Evolutionary conservation across 1,140 invertebrate species (phyloP).

Genomic region (Hylaeus volcanicus): DNA sequence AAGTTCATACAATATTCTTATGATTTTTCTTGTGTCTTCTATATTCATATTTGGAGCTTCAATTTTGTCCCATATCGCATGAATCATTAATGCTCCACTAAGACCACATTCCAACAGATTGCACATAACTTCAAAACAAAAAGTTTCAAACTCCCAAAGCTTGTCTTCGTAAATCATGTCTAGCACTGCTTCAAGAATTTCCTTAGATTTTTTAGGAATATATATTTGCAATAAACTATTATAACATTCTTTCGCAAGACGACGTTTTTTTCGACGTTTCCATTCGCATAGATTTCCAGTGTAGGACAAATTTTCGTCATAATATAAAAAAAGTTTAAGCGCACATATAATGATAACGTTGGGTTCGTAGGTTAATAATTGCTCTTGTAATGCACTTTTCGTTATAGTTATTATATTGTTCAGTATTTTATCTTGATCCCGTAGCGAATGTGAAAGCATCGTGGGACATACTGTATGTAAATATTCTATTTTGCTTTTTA

Average conservation of each 20-base stretch:
- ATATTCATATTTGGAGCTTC: conserved; percentile 45
- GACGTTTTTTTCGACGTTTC: conserved; percentile 64
- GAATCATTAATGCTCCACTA: conserved; percentile 51
- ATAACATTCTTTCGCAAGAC: conserved; percentile 63
- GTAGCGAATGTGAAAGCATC: not conserved
- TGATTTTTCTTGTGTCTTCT: conserved; percentile 53
- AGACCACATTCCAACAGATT: conserved; percentile 60
- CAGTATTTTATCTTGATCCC: conserved; percentile 33
- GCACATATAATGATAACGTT: conserved; percentile 56
- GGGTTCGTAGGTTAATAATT: conserved; percentile 59
- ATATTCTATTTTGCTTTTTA: conserved; percentile 24
- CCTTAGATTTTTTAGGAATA: conserved; percentile 50
- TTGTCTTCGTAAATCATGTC: conserved; percentile 60
- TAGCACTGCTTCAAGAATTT: conserved; percentile 61
- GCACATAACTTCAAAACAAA: conserved; percentile 64
- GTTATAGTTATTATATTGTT: conserved; percentile 36
- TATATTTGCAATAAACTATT: conserved; percentile 63
- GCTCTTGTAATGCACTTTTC: conserved; percentile 23
- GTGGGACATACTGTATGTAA: conserved; percentile 7
- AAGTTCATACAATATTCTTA: conserved; percentile 79
- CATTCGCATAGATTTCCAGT: conserved; percentile 54
- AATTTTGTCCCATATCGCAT: conserved; percentile 65
- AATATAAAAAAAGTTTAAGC: conserved; percentile 61
- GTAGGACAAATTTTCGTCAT: conserved; percentile 46
- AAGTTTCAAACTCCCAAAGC: conserved; percentile 68